A percentile compares a stretch with the other conserved stretches of the same genome.
These are phyloP conservation scores for Drosophila paulistorum DNA, from an alignment of 1,140 invertebrate genomes.

Conservation along the genomic window DNA sequence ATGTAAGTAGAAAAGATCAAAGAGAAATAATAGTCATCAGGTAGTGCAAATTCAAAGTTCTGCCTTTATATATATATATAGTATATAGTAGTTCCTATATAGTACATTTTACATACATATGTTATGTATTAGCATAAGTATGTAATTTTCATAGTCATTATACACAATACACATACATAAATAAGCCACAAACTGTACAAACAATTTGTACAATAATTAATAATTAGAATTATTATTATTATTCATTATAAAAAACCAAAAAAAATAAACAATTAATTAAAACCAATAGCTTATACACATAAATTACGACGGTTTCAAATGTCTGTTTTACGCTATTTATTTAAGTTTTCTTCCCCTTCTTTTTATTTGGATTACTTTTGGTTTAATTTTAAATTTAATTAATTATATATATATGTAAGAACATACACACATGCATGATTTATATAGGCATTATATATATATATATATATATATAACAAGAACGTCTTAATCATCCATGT, in stretches of 20 bases:
- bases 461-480: conserved; percentile 66
- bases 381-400: conserved; percentile 38
- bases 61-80: conserved; percentile 6
- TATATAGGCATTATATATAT: conserved; percentile 43
- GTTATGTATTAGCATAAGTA: conserved; percentile 43
- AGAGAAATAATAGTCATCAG: conserved; percentile 9
- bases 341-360: conserved; percentile 24
- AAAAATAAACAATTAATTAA: neutral
- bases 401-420: conserved; percentile 44
- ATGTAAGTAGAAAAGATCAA: conserved; percentile 2
- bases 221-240: conserved; percentile 8
- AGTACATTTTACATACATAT: conserved; percentile 43
- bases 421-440: conserved; percentile 72
- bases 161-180: conserved; percentile 69
- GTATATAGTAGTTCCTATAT: conserved; percentile 20
- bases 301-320: conserved; percentile 77
- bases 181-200: conserved; percentile 74
- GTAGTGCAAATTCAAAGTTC: conserved; percentile 26
- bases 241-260: conserved; percentile 15
- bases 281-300: conserved; percentile 72
- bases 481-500: conserved; percentile 31
- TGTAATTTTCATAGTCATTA: conserved; percentile 50
- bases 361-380: conserved; percentile 11
- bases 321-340: conserved; percentile 60
- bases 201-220: conserved; percentile 66